Evolutionary conservation across 2,888 invertebrate genomes (phyloP), one percentile per base, ranked within the genome.

Genomic region (Aleiodes leptofemur): DNA sequence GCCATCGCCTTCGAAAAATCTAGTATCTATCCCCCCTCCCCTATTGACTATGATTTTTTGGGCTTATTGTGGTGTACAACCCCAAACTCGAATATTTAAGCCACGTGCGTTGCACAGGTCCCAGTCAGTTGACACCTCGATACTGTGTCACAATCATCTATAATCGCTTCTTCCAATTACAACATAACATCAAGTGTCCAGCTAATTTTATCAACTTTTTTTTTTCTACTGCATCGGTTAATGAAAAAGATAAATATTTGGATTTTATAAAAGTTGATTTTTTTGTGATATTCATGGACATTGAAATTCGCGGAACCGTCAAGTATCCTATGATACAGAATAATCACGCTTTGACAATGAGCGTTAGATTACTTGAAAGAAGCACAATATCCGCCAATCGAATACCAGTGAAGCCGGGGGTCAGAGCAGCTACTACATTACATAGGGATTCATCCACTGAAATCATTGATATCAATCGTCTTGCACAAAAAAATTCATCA

Each of bases 121-220:
- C 69, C 66, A 78, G 61, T 81, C 83, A 86, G 86, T 86, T 82
- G 79, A 85, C 82, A 84, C 77, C 72, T 82, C 14, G 73, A 66
- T 73, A 66, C 73, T 73, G 77, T 69, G 53, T 59, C 43, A 76
- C 53, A 57, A 77, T 74, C 77, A 77, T 80, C 76, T 38, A 16
- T 29, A 56, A 57, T n/a, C 23, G 16, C n/a, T 0, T 31, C 13
- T 23, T 13, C 34, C 29, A 59, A 59, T 23, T 43, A 29, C 16
- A 23, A 11, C 9, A 14, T 68, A 48, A 16, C 48, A 61, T 11
- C 11, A 68, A 68, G 14, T 29, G 11, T 11, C 11, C 23, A 23
- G 23, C 1, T 1, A 23, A 23, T 23, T 23, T 23, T 1, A 1
- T 7, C 51, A 34, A 69, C 29, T 56, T 29, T 23, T 57, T 57